A percentile compares a stretch with the other conserved stretches of the same genome.
phyloP scores from a whole-genome alignment of 1,140 invertebrate genomes.

The Ips nitidus region DNA sequence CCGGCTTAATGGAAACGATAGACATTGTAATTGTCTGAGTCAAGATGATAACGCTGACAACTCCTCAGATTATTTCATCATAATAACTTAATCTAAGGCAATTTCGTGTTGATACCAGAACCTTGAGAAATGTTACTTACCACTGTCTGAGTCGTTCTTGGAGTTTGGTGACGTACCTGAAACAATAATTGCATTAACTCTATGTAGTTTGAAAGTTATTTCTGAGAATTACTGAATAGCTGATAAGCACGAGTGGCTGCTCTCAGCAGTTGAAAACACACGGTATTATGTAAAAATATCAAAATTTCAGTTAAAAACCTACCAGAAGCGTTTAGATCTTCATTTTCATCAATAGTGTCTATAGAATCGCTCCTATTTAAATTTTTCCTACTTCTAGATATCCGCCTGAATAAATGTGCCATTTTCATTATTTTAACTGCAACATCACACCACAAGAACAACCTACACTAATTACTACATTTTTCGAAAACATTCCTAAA shows the following conservation, averaged over 20 bases:
- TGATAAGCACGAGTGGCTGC: too few species aligned
- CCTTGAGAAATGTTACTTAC: too few species aligned
- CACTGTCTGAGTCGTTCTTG: neutral
- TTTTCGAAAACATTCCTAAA: neutral
- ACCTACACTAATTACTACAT: neutral
- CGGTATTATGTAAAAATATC: too few species aligned
- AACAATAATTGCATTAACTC: neutral
- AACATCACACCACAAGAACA: conserved; percentile 2
- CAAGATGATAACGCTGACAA: too few species aligned
- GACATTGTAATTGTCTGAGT: too few species aligned
- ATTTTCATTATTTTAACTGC: conserved; percentile 19
- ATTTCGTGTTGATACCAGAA: too few species aligned
- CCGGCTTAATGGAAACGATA: too few species aligned
- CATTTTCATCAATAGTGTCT: conserved; percentile 29
- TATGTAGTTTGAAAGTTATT: neutral
- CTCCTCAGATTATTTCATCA: too few species aligned
- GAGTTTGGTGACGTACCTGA: conserved; percentile 11
- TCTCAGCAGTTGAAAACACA: too few species aligned
- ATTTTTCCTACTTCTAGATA: conserved; percentile 34
- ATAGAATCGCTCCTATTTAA: conserved; percentile 20
- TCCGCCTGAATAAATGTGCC: conserved; percentile 28
- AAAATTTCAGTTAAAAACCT: neutral
- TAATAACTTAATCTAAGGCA: too few species aligned
- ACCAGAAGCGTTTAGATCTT: conserved; percentile 8
- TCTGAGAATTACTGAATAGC: too few species aligned